Evolutionary conservation across 2,888 invertebrate species (phyloP), one percentile per base, ranked within the genome.

Genomic region (Eupithecia exiguata): DNA sequence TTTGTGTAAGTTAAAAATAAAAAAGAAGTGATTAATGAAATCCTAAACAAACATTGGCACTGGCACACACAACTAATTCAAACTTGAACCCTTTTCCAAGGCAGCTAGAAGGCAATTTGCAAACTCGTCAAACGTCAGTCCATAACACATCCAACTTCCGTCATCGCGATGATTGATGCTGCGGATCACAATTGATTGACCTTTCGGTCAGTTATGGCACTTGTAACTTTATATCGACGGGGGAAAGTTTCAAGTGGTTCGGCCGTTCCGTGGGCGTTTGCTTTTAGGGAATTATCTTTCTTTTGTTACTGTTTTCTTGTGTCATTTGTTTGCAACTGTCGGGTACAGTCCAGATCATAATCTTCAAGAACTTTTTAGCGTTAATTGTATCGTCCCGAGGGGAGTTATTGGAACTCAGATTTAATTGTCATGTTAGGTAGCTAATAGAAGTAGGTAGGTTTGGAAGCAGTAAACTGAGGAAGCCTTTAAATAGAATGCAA

Each of bases 111-210:
- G 62, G 63, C 71, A 76, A 72, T 76, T 78, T 75, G 74, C 62
- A 68, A 74, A 72, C 73, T 75, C 78, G 70, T 75, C 75, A 73
- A 62, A 18, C 67, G 58, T 67, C 70, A 73, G 69, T 46, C 69
- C 49, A 77, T 68, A 71, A 75, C 71, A 69, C 71, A 49, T 71
- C 70, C 63, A 63, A 72, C 76, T 71, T 71, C 72, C 74, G 66
- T 68, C 65, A n/a, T n/a, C n/a, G n/a, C 58, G n/a, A 74, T 77
- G 79, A 79, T 79, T 67, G 77, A 79, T 79, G 68, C 63, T 67
- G 46, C 14, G 36, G 58, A 58, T 18, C 68, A 36, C 36, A 74
- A 72, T 72, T 62, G 76, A 78, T 76, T 72, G 75, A 76, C 69
- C 73, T 66, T 68, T 65, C 36, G 71, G 69, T 74, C 69, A 68